These are phyloP conservation scores for Orthosia incerta DNA, from an alignment of 2,888 invertebrate species.

Conservation along the genomic window DNA sequence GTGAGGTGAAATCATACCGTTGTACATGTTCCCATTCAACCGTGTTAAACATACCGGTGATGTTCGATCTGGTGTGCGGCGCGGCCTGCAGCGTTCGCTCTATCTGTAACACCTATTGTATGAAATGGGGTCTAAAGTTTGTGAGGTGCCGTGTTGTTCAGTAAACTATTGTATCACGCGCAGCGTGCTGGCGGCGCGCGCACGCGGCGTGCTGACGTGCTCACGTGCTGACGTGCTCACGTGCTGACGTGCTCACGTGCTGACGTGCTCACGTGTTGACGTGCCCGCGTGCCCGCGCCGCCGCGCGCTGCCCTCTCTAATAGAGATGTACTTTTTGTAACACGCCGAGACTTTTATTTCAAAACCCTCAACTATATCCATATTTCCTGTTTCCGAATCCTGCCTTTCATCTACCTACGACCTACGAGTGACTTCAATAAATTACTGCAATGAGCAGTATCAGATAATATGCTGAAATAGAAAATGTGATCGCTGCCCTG, in stretches of 20 bases:
- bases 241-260: conserved; percentile 9
- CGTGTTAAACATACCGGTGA: neutral
- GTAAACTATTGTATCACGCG: conserved; percentile 51
- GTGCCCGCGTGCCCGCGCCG: conserved; percentile 23
- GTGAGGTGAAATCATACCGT: neutral
- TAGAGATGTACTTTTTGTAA: conserved; percentile 86
- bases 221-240: conserved; percentile 7
- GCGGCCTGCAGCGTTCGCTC: neutral
- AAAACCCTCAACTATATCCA: neutral
- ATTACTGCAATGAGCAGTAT: neutral
- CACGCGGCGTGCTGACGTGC: conserved; percentile 9
- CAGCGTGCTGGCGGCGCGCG: conserved; percentile 43
- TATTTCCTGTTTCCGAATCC: neutral
- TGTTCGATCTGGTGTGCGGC: conserved; percentile 11
- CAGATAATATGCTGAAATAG: neutral
- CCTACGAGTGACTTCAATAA: neutral
- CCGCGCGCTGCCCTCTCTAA: conserved; percentile 74
- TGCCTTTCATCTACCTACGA: neutral
- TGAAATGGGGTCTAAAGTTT: conserved; percentile 68
- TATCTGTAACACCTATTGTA: conserved; percentile 8
- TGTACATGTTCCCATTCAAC: too few relatives aligned
- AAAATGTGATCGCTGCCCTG: neutral
- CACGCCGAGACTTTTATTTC: conserved; percentile 74
- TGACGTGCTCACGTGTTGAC: neutral
- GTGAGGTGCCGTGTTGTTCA: conserved; percentile 66